Evolutionary conservation across 2,797 vertebrate species (phyloP).

Genomic region (Rhodeus uyekii): DNA sequence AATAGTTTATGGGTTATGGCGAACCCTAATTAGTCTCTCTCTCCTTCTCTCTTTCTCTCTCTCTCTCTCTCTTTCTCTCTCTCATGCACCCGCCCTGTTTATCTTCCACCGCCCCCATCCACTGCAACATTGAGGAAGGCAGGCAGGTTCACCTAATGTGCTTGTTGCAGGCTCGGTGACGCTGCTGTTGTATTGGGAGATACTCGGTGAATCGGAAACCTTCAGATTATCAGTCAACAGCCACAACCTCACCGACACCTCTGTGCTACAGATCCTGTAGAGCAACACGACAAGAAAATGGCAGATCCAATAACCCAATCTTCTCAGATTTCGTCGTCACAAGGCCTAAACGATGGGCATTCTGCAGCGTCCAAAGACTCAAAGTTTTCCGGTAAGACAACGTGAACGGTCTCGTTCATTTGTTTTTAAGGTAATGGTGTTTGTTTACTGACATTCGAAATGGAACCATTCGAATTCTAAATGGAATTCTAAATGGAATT

Average conservation of each 20-base stretch:
- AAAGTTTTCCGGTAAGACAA: constrained; percentile 79
- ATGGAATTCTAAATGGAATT: neutral
- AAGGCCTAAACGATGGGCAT: constrained; percentile 77
- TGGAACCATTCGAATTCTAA: no score
- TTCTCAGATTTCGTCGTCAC: constrained; percentile 80
- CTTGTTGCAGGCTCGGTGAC: constrained; percentile 48
- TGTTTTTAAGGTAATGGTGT: neutral
- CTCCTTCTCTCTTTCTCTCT: constrained; percentile 50
- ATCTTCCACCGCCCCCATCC: constrained; percentile 39
- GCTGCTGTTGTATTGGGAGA: constrained; percentile 56
- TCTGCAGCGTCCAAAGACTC: constrained; percentile 74
- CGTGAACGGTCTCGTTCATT: neutral
- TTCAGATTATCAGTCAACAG: constrained; percentile 14
- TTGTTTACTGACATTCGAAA: neutral
- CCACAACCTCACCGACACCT: neutral
- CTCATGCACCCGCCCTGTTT: constrained; percentile 44
- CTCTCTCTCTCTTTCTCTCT: neutral
- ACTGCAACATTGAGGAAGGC: constrained; percentile 34
- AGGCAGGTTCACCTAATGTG: constrained; percentile 51
- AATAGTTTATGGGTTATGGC: constrained; percentile 51
- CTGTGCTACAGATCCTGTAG: neutral
- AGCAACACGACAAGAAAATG: constrained; percentile 71
- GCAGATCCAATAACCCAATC: constrained; percentile 79
- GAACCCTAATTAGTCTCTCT: constrained; percentile 47
- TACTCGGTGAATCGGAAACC: constrained; percentile 58